phyloP scores from a whole-genome alignment of 2,113 vertebrate species.

The Pluvianellus socialis region DNA sequence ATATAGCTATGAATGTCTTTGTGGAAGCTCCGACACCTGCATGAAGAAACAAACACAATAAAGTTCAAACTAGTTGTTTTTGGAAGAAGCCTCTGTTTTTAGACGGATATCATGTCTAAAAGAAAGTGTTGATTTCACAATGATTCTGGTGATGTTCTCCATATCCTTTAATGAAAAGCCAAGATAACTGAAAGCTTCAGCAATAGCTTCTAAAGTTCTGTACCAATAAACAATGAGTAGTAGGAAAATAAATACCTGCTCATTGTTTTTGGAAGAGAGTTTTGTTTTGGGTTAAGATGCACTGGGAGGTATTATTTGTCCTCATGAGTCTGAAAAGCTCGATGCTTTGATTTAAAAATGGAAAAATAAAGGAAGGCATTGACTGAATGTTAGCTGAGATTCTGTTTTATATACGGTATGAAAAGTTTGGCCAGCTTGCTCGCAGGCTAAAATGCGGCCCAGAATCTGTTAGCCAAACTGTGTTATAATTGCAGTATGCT shows the following conservation, averaged over 20 bases:
- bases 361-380: neutral
- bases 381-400: neutral
- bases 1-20: neutral
- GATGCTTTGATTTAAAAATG: neutral
- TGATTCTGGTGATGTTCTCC: neutral
- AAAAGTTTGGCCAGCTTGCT: neutral
- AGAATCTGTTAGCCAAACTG: neutral
- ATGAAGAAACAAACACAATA: neutral
- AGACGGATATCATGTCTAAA: neutral
- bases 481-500: neutral
- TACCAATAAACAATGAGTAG: neutral
- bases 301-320: neutral
- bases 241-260: neutral
- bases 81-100: neutral
- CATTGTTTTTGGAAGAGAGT: slow-evolving; percentile 6
- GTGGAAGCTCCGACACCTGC: neutral
- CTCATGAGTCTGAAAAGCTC: neutral
- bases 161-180: neutral
- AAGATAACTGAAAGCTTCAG: neutral
- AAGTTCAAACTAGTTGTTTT: neutral
- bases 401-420: neutral
- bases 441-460: neutral
- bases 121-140: neutral
- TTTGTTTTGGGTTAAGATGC: neutral
- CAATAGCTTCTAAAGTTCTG: neutral